Conservation (phyloP, 2,888 invertebrate genomes). For the Megastigmus dorsalis region DNA sequence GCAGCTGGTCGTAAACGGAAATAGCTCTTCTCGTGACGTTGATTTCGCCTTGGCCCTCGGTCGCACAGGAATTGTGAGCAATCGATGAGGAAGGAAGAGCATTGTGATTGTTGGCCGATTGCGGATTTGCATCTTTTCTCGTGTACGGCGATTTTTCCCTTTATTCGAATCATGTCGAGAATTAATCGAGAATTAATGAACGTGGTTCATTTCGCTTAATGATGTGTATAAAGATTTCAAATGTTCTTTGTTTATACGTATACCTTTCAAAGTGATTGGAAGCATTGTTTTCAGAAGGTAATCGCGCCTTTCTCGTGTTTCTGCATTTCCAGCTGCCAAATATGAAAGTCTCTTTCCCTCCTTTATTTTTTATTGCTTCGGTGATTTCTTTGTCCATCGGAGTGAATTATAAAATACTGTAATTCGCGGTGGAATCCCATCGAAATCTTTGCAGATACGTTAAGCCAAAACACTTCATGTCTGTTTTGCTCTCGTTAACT, state of each 20-base stretch:
- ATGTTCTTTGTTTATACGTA: no score
- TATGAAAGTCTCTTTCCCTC: constrained; percentile 56
- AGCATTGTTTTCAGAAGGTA: not conserved
- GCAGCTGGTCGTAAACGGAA: constrained; percentile 55
- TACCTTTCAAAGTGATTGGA: constrained; percentile 24
- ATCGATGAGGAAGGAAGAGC: constrained; percentile 12
- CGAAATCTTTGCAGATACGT: not conserved
- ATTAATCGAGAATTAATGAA: no score
- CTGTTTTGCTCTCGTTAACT: not conserved
- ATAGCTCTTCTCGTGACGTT: constrained; percentile 39
- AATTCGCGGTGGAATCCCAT: not conserved
- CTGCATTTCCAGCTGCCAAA: constrained; percentile 59
- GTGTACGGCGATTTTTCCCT: not conserved
- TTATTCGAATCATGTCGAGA: no score
- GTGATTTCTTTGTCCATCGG: constrained; percentile 47
- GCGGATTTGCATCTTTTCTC: constrained; percentile 8
- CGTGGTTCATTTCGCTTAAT: no score
- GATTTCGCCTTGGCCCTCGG: constrained; percentile 19
- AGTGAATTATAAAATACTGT: constrained; percentile 8
- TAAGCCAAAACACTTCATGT: not conserved
- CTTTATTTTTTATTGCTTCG: constrained; percentile 43
- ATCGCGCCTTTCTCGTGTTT: constrained; percentile 37
- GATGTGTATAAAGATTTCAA: no score
- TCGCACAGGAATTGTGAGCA: not conserved
- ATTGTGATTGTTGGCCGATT: not conserved